Conservation (phyloP, 1,140 invertebrate genomes). For the Agrypnia vestita region DNA sequence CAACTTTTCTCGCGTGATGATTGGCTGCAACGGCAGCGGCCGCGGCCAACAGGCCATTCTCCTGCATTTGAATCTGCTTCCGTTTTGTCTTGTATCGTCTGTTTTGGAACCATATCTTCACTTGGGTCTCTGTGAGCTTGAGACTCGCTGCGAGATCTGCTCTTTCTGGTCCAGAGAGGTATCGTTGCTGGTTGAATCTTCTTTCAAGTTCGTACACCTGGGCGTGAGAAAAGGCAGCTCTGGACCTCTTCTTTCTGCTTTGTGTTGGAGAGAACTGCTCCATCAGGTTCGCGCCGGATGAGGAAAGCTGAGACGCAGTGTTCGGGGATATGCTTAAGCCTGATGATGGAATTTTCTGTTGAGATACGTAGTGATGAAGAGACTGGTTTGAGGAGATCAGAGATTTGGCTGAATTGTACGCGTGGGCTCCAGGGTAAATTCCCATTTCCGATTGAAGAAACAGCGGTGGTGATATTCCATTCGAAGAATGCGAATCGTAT, state of each 20-base stretch:
- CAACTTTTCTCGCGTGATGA: conserved; percentile 83
- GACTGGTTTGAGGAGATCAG: conserved; percentile 62
- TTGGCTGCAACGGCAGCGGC: conserved; percentile 68
- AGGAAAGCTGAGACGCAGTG: conserved; percentile 23
- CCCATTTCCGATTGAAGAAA: conserved; percentile 63
- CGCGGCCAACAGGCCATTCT: conserved; percentile 76
- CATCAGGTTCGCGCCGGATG: conserved; percentile 42
- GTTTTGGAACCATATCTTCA: conserved; percentile 97
- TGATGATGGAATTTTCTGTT: conserved; percentile 41
- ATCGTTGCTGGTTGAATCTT: conserved; percentile 94
- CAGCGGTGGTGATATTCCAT: conserved; percentile 65
- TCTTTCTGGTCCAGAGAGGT: conserved; percentile 95
- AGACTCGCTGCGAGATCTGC: conserved; percentile 92
- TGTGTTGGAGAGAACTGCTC: conserved; percentile 54
- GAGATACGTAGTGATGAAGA: conserved; percentile 50
- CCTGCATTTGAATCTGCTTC: conserved; percentile 89
- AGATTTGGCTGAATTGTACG: conserved; percentile 67
- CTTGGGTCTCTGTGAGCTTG: conserved; percentile 94
- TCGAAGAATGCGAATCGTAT: conserved; percentile 71
- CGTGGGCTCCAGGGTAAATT: conserved; percentile 63
- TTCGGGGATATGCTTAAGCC: conserved; percentile 45
- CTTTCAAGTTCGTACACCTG: conserved; percentile 95
- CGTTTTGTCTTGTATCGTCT: conserved; percentile 97
- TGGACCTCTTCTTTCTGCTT: conserved; percentile 75
- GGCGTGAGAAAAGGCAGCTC: conserved; percentile 96